Base-by-base conservation (phyloP, 1,140 invertebrate genomes). In the Phenacoccus solenopsis region DNA sequence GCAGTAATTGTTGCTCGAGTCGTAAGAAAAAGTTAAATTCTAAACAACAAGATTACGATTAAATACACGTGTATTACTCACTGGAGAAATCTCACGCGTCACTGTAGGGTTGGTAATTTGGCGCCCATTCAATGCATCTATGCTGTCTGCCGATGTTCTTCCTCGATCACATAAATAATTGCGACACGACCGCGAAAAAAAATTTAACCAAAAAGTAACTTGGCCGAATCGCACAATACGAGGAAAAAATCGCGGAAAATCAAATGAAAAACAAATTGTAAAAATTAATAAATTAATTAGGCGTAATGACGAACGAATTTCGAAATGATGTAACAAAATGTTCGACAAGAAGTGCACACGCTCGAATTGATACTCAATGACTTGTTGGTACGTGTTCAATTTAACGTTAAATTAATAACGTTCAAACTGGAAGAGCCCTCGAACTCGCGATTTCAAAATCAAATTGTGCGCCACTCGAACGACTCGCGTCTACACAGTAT, bases 331-430 rank as follows among this genome's bases (percentile, higher is more conserved):
- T 49, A 49, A 49, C 38, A n/a, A 64, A 64, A 64, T 64, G 21
- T 64, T 64, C 59, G 59, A 64, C 25, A 64, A 64, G 22, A 64
- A 64, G 25, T 64, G 25, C 59, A 64, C 59, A 64, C 59, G 59
- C 59, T 64, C 59, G 59, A 64, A 64, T 64, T 64, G 25, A 64
- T 27, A 64, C 59, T 64, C 59, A 27, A 64, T 64, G 59, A 64
- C 59, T 64, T 64, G 21, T 27, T 64, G 21, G 59, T 24, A 24
- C 59, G 59, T 64, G 59, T 64, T 64, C 59, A 25, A 64, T 64
- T 64, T 27, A 27, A 64, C 59, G 59, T 64, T 64, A 64, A 64
- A 64, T 64, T 64, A 27, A 64, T 64, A 25, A 64, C 59, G 59
- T 64, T 25, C 21, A 64, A 64, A 64, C 59, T 64, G 22, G 59